Evolutionary conservation across 2,797 vertebrate species (phyloP), one percentile per base, ranked within the genome.

Genomic region (Oreochromis grahami): DNA sequence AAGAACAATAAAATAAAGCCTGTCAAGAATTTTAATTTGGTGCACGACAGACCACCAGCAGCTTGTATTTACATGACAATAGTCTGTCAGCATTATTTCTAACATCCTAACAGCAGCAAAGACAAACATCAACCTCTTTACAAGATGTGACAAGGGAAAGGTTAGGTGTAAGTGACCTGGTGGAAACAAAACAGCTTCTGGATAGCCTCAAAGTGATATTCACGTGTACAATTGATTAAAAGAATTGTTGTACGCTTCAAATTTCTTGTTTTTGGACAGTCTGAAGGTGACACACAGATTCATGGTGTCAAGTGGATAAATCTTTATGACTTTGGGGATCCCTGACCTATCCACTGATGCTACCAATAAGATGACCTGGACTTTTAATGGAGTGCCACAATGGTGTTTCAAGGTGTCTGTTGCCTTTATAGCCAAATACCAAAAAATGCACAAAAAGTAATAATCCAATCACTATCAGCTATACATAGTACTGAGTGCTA

Each of bases 51-150:
- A 77, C 79, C 76, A 84, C 80, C 87, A 82, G 77, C 76, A 74
- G 82, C 63, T 76, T 9, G 24, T 17, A 79, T 93, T 91, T 90
- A 86, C 91, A 94, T 93, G 77, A 92, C 87, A 95, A 92, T 77
- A 53, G 60, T 68, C 56, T 24, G 58, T 56, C 63, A 79, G 81
- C 32, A 6, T 32, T 38, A 68, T 85, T 89, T 84, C 85, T 86
- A 85, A 80, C 74, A 14, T 86, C 77, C 45, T 80, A 84, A 91
- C 82, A 81, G 83, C 48, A 65, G 82, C 65, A 78, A 84, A 85
- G 81, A 86, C 86, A 92, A 94, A 91, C 86, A 86, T 68, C 82
- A 77, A 63, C 68, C 51, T 81, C 84, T 88, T 85, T 79, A 85
- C 32, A 14, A 58, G 19, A 52, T 4, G 76, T 78, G 53, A 79